Evolutionary conservation across 2,797 vertebrate genomes (phyloP), one percentile per base, ranked within the genome.

Genomic region (Thunnus albacares): DNA sequence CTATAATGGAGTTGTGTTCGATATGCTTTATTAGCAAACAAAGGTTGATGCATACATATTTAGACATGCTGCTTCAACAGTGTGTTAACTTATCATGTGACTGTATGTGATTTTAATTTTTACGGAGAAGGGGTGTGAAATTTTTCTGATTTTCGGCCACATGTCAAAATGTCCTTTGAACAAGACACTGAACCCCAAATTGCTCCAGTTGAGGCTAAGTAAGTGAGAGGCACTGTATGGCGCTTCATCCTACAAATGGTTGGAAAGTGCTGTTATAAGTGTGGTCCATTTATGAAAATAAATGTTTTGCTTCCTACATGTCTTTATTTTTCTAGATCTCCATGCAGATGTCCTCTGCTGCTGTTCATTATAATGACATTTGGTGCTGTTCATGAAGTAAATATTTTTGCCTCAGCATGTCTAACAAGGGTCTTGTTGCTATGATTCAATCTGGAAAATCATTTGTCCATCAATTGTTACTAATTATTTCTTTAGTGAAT

Each of bases 1-100:
- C 24, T 17, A 38, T 72, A 3, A 17, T 9, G n/a, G 17, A 64
- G 35, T 11, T 79, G 4, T 41, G n/a, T 51, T 75, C 15, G 3
- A 26, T 24, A 20, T 49, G 45, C 6, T 58, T 20, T 20, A 30
- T 59, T 38, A 62, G 17, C 55, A 61, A 63, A 49, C 3, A 20
- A 33, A n/a, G 57, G 12, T 5, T 59, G 26, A n/a, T 12, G 20
- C n/a, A 26, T 33, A 4, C 15, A 45, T 35, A 41, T 22, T 47
- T 56, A 24, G 6, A 61, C 56, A 41, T 22, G 3, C 26, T 71
- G 11, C 28, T 56, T 71, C 56, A 56, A 38, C 66, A 66, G 60
- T 14, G 7, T 30, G 15, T 22, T 28, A 15, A 58, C 24, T 18
- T 51, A 15, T 56, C 64, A 43, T 52, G 30, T 76, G 64, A 69